Evolutionary conservation across 35 echinoderm and acorn worm species (phyloP).

Genomic region (Apostichopus parvimensis): DNA sequence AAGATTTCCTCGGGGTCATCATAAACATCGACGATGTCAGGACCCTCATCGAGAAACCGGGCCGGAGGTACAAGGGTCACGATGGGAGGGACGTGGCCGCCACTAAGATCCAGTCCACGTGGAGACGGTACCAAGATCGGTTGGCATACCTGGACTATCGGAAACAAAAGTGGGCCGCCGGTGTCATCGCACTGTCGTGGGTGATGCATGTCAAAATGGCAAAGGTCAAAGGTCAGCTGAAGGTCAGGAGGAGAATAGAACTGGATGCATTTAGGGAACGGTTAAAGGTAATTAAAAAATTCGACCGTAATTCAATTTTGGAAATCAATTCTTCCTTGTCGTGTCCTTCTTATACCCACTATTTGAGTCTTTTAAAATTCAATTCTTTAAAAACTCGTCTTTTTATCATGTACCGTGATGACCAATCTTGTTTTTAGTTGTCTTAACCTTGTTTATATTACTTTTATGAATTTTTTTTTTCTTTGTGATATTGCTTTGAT

Average conservation of each 20-base stretch:
- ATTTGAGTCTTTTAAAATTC: too few species aligned
- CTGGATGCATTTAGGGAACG: slow-evolving; percentile 63
- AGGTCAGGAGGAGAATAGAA: slow-evolving; percentile 66
- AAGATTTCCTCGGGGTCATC: slow-evolving; percentile 64
- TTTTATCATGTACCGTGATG: too few species aligned
- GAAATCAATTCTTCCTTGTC: not conserved
- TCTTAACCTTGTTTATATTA: too few species aligned
- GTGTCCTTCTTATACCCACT: too few species aligned
- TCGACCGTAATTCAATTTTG: not conserved
- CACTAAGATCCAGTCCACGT: slow-evolving; percentile 89
- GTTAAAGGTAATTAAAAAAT: slow-evolving; percentile 57
- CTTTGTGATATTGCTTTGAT: too few species aligned
- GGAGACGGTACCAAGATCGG: slow-evolving; percentile 84
- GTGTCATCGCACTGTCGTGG: slow-evolving; percentile 97
- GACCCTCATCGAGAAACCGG: slow-evolving; percentile 73
- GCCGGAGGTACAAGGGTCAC: slow-evolving; percentile 71
- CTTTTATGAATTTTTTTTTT: too few species aligned
- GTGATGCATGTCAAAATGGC: slow-evolving; percentile 99
- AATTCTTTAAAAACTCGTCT: too few species aligned
- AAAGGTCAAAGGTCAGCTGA: slow-evolving; percentile 83
- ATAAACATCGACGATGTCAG: slow-evolving; percentile 88
- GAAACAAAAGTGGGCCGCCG: slow-evolving; percentile 93
- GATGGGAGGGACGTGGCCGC: slow-evolving; percentile 80
- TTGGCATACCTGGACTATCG: slow-evolving; percentile 82
- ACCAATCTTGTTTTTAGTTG: too few species aligned